Evolutionary conservation across 2,797 vertebrate genomes (phyloP).

Genomic region (Pangasius sanitwongsei): DNA sequence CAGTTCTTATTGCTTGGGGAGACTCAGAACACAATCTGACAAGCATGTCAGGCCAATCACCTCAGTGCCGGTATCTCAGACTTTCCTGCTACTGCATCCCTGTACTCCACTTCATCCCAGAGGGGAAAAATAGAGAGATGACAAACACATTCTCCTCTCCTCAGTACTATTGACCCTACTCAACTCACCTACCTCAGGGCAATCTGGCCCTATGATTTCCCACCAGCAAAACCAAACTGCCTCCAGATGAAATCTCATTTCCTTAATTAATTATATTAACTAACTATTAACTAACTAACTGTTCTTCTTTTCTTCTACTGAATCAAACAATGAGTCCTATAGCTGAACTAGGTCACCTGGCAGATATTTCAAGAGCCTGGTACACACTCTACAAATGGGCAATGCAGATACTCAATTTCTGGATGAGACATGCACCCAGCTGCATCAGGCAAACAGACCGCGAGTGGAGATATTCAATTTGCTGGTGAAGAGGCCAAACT

Average conservation of each 20-base stretch:
- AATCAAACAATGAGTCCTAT: conserved; percentile 66
- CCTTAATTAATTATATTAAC: conserved; percentile 29
- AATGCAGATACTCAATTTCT: conserved; percentile 63
- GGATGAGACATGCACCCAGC: conserved; percentile 63
- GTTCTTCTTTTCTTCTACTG: conserved; percentile 18
- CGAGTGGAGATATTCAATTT: conserved; percentile 67
- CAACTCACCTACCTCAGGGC: conserved; percentile 25
- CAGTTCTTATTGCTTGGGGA: conserved; percentile 46
- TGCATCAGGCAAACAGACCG: conserved; percentile 65
- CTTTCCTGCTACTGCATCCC: conserved; percentile 43
- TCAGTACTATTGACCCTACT: conserved; percentile 11
- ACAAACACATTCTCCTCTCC: conserved; percentile 33
- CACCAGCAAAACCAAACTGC: conserved; percentile 33
- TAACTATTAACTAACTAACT: conserved; percentile 26
- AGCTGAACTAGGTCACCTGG: conserved; percentile 56
- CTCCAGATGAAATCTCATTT: conserved; percentile 55
- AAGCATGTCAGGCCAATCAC: conserved; percentile 58
- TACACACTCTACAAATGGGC: conserved; percentile 68
- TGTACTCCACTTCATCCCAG: conserved; percentile 43
- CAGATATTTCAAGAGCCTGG: conserved; percentile 77
- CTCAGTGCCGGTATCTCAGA: conserved; percentile 50
- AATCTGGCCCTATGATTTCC: conserved; percentile 26
- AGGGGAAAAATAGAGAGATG: conserved; percentile 40
- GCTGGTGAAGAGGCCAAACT: conserved; percentile 68
- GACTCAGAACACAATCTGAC: conserved; percentile 43